Evolutionary conservation across 2,113 vertebrate species (phyloP).

Genomic region (Baryphthengus martii): DNA sequence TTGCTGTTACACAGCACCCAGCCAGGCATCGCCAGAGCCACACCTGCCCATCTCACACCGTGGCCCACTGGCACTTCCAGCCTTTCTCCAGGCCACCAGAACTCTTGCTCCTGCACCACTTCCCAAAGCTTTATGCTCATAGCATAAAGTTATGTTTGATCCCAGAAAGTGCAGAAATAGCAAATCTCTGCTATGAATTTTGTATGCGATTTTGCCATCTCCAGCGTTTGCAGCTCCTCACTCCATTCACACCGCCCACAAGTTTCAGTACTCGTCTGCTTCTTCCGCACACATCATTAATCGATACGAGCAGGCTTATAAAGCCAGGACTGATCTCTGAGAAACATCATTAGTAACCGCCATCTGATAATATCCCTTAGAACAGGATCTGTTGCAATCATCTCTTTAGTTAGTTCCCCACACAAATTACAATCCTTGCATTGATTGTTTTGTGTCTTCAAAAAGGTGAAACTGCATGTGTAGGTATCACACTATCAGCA

Average conservation of each 20-base stretch:
- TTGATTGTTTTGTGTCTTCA: not conserved
- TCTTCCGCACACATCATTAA: not conserved
- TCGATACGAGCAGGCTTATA: not conserved
- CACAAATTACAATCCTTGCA: not conserved
- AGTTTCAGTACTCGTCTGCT: accelerated
- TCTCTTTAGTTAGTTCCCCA: not conserved
- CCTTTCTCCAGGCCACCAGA: not conserved
- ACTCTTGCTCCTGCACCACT: not conserved
- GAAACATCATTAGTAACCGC: not conserved
- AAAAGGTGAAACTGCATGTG: not conserved
- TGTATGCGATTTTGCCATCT: not conserved
- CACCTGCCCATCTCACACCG: accelerated
- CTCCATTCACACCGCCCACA: not conserved
- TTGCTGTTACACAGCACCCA: not conserved
- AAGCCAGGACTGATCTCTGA: not conserved
- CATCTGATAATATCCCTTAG: not conserved
- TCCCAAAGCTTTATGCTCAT: not conserved
- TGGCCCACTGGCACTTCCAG: accelerated
- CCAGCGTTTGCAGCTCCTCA: not conserved
- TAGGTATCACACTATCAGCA: not conserved
- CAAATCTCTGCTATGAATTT: not conserved
- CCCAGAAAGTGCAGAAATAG: not conserved
- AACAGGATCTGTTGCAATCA: not conserved
- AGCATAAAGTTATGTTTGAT: not conserved
- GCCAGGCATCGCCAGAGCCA: accelerated